Conservation (phyloP, 2,888 invertebrate species). For the Eilema caniola region DNA sequence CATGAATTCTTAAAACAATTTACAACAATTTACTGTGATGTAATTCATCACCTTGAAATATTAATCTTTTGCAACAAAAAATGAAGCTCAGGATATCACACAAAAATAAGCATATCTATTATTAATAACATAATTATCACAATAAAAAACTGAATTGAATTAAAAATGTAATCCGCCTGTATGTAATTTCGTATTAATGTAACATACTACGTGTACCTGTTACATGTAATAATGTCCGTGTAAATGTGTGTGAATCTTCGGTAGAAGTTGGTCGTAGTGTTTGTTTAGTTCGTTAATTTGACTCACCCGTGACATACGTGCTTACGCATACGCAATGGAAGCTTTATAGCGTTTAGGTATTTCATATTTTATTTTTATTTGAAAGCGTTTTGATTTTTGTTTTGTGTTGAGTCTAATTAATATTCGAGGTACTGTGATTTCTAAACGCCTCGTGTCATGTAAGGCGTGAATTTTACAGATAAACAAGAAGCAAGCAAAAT, state of each 20-base stretch:
- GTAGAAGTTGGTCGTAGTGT: conserved; percentile 10
- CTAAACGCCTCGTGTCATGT: too few species aligned
- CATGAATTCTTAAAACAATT: not conserved
- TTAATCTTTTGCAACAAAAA: not conserved
- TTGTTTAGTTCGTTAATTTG: conserved; percentile 42
- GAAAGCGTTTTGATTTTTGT: too few species aligned
- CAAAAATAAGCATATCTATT: not conserved
- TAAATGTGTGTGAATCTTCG: not conserved
- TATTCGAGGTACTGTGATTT: not conserved
- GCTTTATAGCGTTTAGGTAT: conserved; percentile 46
- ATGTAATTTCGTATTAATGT: conserved; percentile 35
- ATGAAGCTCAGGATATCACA: not conserved
- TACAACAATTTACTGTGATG: not conserved
- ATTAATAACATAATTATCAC: not conserved
- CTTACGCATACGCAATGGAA: conserved; percentile 25
- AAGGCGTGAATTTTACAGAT: too few species aligned
- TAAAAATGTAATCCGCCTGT: conserved; percentile 37
- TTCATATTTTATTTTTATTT: conserved; percentile 10
- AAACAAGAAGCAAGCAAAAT: too few species aligned
- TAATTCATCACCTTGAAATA: not conserved
- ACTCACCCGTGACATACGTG: conserved; percentile 33
- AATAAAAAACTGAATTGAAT: conserved; percentile 12
- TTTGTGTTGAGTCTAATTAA: too few species aligned
- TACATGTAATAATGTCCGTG: conserved; percentile 2
- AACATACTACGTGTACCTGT: conserved; percentile 20